Evolutionary conservation across 1,140 invertebrate genomes (phyloP).

Genomic region (Cryptotermes secundus): DNA sequence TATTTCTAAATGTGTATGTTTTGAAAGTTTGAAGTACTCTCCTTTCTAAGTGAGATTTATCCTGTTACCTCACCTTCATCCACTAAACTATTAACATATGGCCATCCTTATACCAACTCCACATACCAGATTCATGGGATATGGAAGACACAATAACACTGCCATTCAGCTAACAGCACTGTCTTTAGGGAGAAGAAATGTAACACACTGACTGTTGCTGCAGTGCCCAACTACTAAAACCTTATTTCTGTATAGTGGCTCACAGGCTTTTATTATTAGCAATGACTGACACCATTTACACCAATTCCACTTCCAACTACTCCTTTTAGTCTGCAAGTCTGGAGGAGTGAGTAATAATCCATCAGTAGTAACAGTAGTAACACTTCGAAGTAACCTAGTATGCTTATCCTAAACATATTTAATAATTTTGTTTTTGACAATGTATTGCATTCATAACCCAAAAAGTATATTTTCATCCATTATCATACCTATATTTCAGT

Average conservation of each 20-base stretch:
- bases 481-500: too few species aligned
- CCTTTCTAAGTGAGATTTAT: not conserved
- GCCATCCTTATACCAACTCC: not conserved
- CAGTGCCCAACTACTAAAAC: not conserved
- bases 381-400: not conserved
- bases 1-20: not conserved
- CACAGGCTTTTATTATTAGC: not conserved
- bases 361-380: not conserved
- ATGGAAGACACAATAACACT: slow-evolving; percentile 19
- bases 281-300: slow-evolving; percentile 10
- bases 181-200: not conserved
- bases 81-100: not conserved
- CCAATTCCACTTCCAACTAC: not conserved
- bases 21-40: slow-evolving; percentile 1
- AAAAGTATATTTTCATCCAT: not conserved
- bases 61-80: not conserved
- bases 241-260: not conserved
- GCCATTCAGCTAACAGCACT: not conserved
- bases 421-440: not conserved
- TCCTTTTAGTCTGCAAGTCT: not conserved
- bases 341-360: not conserved
- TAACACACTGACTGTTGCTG: not conserved
- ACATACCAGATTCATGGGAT: not conserved
- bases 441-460: not conserved
- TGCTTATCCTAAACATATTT: not conserved